Base-by-base conservation (phyloP, 1,140 invertebrate species). In the Araneus ventricosus region DNA sequence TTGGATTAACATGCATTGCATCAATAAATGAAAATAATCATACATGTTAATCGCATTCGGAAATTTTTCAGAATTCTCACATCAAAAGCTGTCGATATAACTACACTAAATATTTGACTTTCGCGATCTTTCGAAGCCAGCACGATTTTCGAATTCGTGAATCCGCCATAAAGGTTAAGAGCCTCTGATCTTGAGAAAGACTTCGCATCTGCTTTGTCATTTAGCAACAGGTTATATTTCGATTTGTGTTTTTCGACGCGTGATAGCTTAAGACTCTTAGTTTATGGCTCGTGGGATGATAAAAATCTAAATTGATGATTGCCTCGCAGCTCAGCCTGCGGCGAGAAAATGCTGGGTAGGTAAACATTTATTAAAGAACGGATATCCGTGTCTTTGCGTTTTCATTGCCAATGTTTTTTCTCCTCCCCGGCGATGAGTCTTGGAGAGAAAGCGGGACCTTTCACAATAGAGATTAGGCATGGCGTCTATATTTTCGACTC, bases 361-460 rank as follows among this genome's bases (percentile, higher is more conserved):
- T 61, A 70, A 70, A 70, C 63, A 75, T 75, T 75, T 75, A 75
- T 75, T 75, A 75, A 30, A 34, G 30, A 75, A 34, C 70, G 70
- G 70, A 75, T 75, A 75, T 75, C 70, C 70, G 70, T 75, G 70
- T 75, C 70, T 75, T 75, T 75, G 70, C 27, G 10, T 20, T 75
- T 75, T 75, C 34, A 75, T 37, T 34, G 34, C 34, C 70, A 75
- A 75, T 20, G 70, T 22, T 75, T 75, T 75, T 10, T 70, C 24
- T 70, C 63, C 27, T 63, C 59, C 59, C 59, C n/a, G 3, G 6
- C 17, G 45, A 52, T 14, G 5, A 22, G 20, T 4, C 1, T n/a
- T 24, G 20, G n/a, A 63, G n/a, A 34, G 30, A 34, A 75, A 75
- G 70, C 70, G 70, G 70, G 70, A 75, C 30, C 70, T 75, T 75